phyloP scores from a whole-genome alignment of 2,797 vertebrate genomes.

The Channa striata region DNA sequence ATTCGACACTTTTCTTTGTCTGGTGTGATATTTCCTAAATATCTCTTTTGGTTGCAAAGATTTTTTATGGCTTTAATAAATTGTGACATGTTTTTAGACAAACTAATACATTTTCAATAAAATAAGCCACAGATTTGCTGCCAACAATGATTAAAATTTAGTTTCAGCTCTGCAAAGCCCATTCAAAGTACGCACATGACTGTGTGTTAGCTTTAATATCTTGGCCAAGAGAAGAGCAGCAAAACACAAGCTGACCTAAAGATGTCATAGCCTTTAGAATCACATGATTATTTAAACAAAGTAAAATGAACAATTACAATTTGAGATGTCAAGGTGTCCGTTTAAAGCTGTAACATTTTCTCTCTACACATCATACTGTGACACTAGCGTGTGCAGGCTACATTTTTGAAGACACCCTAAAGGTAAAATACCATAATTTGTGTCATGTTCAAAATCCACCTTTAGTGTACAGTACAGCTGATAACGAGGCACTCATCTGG shows the following conservation, averaged over 20 bases:
- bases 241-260: slow-evolving; percentile 1
- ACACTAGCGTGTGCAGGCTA: slow-evolving; percentile 36
- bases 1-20: no score
- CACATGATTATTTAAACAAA: not conserved
- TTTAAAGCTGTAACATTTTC: slow-evolving; percentile 23
- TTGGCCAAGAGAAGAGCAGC: not conserved
- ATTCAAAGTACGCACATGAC: not conserved
- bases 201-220: slow-evolving; percentile 3
- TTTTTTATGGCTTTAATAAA: not conserved
- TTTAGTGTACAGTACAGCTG: slow-evolving; percentile 2
- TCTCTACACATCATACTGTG: slow-evolving; percentile 38
- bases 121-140: not conserved
- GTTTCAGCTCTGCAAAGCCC: not conserved
- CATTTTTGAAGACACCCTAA: slow-evolving; percentile 14
- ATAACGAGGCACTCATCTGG: not conserved
- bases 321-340: slow-evolving; percentile 12
- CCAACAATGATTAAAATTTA: not conserved
- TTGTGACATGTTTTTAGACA: not conserved
- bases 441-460: slow-evolving; percentile 28
- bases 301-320: slow-evolving; percentile 10
- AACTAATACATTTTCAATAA: not conserved
- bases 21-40: not conserved
- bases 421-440: slow-evolving; percentile 40
- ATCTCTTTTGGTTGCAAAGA: not conserved
- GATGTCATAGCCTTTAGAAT: not conserved